Evolutionary conservation across 1,140 invertebrate genomes (phyloP), one percentile per base, ranked within the genome.

Genomic region (Mycetomoellerius zeteki): DNA sequence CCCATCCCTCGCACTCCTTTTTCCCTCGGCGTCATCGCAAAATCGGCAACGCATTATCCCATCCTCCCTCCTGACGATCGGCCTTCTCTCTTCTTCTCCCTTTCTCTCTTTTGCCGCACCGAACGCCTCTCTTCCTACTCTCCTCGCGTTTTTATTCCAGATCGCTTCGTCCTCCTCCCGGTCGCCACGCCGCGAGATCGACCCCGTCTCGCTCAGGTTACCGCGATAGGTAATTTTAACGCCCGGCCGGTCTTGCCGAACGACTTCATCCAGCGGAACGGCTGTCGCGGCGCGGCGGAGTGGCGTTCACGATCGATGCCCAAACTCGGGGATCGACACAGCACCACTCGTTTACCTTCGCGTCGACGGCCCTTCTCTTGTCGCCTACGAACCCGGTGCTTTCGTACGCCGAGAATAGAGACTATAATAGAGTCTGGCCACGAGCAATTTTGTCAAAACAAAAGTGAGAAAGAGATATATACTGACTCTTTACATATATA

Each of bases 21-120:
- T 91, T 90, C 88, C 72, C 64, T 33, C 82, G 72, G 76, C 89
- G 89, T 91, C 89, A 90, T 91, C 89, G 89, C 89, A 89, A 91
- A 91, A 91, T 91, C 89, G 89, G 86, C 89, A 91, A 90, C 89
- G 89, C 89, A 91, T 91, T 90, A 91, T 91, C 89, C 89, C 89
- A 73, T 86, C 86, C 81, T 89, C 69, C 75, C 64, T 65, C 50
- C 58, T 76, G 69, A 56, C 71, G 64, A 84, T 62, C 76, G 30
- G 8, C 33, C 27, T n/a, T 47, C 52, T 19, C 19, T 76, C 14
- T 12, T 24, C 47, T 33, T 72, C 4, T 37, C n/a, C 52, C 75
- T 81, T 54, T 30, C 47, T 8, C 60, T 10, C 27, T 77, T 58
- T 77, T 47, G 3, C 7, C 24, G 19, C 24, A n/a, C 37, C 12